Base-by-base conservation (phyloP, 2,113 vertebrate species). In the Indri indri region DNA sequence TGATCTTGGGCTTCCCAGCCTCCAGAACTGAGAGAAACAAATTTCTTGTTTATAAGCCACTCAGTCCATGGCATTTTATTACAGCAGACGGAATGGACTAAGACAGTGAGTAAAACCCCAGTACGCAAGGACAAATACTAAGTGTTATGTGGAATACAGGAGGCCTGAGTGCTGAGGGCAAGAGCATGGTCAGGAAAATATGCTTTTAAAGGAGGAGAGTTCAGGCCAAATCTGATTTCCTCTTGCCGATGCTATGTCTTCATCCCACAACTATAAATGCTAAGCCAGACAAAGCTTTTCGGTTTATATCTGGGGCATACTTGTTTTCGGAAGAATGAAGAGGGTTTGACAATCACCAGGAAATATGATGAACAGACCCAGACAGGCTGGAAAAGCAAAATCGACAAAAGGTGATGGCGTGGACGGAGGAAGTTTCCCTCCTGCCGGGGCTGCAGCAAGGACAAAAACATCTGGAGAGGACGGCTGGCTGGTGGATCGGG, bases 341-440 rank as follows among this genome's bases (percentile, higher is more conserved):
- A 86, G 65, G 34, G 42, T 9, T 42, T 0, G 61, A 86, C 22
- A 47, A 50, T 45, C 30, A 23, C 63, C 83, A 91, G 77, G n/a
- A 2, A 17, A 37, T 16, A 40, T 3, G 30, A 88, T 2, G 16
- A 71, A 85, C 20, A 91, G 87, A n/a, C 4, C 12, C 20, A 32
- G 68, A 73, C 1, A 45, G 66, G 57, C 13, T 42, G 59, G 52
- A 42, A 71, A 81, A 73, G 65, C 32, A n/a, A 70, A 90, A 59
- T 1, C 0, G 3, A 66, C 6, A 13, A 8, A 27, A n/a, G 6
- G n/a, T 1, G 32, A 20, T 0, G 4, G 83, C 8, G 5, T 14
- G 25, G 32, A 3, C 0, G 1, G 34, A 6, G 40, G 32, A 27
- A 17, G 54, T 10, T 42, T 45, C 22, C 10, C 14, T 47, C 59